phyloP scores from a whole-genome alignment of 1,140 invertebrate genomes.

The Pachyrhynchus sulphureomaculatus region DNA sequence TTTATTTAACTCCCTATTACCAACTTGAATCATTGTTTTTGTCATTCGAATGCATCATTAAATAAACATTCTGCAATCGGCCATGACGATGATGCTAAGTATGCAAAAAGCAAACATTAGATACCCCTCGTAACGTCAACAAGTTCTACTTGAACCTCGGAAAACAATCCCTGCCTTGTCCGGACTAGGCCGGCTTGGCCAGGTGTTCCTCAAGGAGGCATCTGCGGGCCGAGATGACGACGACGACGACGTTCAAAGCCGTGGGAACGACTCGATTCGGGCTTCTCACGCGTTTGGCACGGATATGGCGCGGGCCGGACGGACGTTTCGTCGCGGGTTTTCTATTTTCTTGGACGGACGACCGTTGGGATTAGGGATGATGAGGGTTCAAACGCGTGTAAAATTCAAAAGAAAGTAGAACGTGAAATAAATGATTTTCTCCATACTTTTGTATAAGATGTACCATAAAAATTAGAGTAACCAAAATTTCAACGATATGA shows the following conservation, averaged over 20 bases:
- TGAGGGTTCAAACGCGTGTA: neutral
- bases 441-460: too few relatives aligned
- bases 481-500: too few relatives aligned
- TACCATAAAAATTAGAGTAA: too few relatives aligned
- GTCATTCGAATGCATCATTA: too few relatives aligned
- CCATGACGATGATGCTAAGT: too few relatives aligned
- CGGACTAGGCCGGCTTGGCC: conserved; percentile 37
- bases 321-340: conserved; percentile 14
- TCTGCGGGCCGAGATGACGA: conserved; percentile 25
- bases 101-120: too few relatives aligned
- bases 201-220: conserved; percentile 56
- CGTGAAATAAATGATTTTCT: too few relatives aligned
- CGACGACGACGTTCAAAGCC: neutral
- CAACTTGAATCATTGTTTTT: too few relatives aligned
- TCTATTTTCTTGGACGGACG: neutral
- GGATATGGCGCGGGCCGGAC: conserved; percentile 33
- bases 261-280: conserved; percentile 30
- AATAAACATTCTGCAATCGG: too few relatives aligned
- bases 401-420: too few relatives aligned
- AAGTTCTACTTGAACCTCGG: neutral
- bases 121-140: too few relatives aligned
- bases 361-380: neutral
- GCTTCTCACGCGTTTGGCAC: conserved; percentile 31
- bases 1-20: too few relatives aligned
- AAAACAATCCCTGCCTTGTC: conserved; percentile 14